phyloP scores from a whole-genome alignment of 1,140 invertebrate species.

The Bilobella aurantiaca region DNA sequence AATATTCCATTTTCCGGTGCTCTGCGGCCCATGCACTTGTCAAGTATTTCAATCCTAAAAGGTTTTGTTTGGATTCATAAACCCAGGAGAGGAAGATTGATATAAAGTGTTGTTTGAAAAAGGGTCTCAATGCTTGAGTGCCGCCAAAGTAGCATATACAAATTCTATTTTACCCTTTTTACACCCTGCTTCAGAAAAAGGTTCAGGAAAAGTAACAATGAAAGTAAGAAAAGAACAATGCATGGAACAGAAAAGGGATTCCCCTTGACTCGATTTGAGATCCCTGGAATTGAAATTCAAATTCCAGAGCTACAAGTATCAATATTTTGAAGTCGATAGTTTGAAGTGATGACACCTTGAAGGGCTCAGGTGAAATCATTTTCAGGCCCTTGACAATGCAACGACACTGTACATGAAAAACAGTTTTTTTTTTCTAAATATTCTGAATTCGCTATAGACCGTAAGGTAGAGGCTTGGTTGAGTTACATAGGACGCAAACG shows the following conservation, averaged over 20 bases:
- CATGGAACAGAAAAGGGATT: neutral
- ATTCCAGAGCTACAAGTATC: neutral
- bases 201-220: neutral
- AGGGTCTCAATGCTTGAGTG: neutral
- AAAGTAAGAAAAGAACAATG: neutral
- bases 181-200: neutral
- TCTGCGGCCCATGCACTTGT: neutral
- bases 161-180: neutral
- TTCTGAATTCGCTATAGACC: too few relatives aligned
- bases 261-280: neutral
- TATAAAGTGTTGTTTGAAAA: neutral
- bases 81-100: neutral
- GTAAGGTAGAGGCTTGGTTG: too few relatives aligned
- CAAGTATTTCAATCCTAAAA: neutral
- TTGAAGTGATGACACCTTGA: neutral
- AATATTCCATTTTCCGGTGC: too few relatives aligned
- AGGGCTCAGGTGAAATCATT: neutral
- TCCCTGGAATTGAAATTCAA: neutral
- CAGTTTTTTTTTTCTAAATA: too few relatives aligned
- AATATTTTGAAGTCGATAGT: slow-evolving; percentile 1
- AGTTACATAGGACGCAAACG: too few relatives aligned
- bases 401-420: too few relatives aligned
- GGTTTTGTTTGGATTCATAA: slow-evolving; percentile 3
- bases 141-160: too few relatives aligned
- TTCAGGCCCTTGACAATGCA: too few relatives aligned